phyloP scores from a whole-genome alignment of 2,797 vertebrate species.

The Lithobates sylvaticus region DNA sequence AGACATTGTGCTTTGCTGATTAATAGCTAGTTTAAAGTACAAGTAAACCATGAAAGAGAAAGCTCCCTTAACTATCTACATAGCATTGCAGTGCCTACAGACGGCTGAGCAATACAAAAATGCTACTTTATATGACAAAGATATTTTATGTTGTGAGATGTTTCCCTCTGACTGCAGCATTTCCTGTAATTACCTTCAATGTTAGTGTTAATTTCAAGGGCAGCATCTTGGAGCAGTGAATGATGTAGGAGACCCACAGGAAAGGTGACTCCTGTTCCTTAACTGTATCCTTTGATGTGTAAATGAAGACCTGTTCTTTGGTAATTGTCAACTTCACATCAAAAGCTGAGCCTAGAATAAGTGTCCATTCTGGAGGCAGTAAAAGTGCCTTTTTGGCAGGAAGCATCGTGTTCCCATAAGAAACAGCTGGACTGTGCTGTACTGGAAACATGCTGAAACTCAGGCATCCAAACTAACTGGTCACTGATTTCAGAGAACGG shows the following conservation, averaged over 20 bases:
- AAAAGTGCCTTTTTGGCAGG: conserved; percentile 40
- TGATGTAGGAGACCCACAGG: not conserved
- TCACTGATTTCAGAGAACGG: no score
- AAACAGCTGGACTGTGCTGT: conserved; percentile 32
- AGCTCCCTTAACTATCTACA: no score
- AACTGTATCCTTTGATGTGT: conserved; percentile 46
- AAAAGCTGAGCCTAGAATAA: conserved; percentile 40
- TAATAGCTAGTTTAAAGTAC: no score
- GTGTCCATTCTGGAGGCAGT: conserved; percentile 38
- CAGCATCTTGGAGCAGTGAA: not conserved
- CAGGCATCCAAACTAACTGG: not conserved
- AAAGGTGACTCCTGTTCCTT: conserved; percentile 41
- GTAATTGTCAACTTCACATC: conserved; percentile 57
- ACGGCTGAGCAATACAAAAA: no score
- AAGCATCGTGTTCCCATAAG: conserved; percentile 23
- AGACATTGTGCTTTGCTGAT: no score
- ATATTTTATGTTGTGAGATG: not conserved
- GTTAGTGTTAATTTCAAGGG: conserved; percentile 14
- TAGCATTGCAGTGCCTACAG: no score
- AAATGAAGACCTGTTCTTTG: conserved; percentile 46
- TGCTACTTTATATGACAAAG: no score
- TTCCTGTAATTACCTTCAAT: conserved; percentile 51
- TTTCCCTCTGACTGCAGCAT: not conserved
- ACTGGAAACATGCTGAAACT: not conserved
- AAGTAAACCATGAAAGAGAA: no score